Evolutionary conservation across 2,797 vertebrate genomes (phyloP).

Genomic region (Etheostoma nigrum): DNA sequence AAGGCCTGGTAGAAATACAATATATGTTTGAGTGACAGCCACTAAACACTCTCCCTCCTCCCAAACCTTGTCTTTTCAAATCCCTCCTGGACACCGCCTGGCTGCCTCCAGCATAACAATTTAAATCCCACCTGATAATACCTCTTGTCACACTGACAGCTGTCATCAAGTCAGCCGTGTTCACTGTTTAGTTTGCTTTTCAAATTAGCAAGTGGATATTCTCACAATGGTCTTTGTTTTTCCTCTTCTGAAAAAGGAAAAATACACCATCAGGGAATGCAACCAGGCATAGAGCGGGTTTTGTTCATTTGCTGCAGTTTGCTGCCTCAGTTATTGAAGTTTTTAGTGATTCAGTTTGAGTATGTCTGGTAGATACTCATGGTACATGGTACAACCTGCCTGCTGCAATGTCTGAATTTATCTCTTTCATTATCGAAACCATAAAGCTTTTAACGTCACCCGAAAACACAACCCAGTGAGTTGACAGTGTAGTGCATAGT

Average conservation of each 20-base stretch:
- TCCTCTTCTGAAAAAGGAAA: slow-evolving; percentile 43
- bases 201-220: slow-evolving; percentile 81
- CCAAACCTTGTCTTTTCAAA: slow-evolving; percentile 71
- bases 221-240: slow-evolving; percentile 72
- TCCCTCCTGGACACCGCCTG: slow-evolving; percentile 80
- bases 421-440: slow-evolving; percentile 9
- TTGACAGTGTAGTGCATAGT: background rate
- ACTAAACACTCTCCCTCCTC: slow-evolving; percentile 57
- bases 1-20: slow-evolving; percentile 65
- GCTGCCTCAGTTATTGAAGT: slow-evolving; percentile 40
- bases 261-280: slow-evolving; percentile 59
- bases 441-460: slow-evolving; percentile 20
- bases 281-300: slow-evolving; percentile 49
- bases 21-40: slow-evolving; percentile 76
- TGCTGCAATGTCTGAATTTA: slow-evolving; percentile 28
- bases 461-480: slow-evolving; percentile 21
- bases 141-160: slow-evolving; percentile 83
- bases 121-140: slow-evolving; percentile 85
- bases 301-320: slow-evolving; percentile 65
- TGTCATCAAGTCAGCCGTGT: slow-evolving; percentile 80
- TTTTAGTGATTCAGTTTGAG: slow-evolving; percentile 38
- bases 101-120: slow-evolving; percentile 82
- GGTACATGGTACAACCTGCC: slow-evolving; percentile 11
- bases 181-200: slow-evolving; percentile 74
- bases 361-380: slow-evolving; percentile 17